Conservation (phyloP, 1,140 invertebrate genomes). For the Drosophila lowei region DNA sequence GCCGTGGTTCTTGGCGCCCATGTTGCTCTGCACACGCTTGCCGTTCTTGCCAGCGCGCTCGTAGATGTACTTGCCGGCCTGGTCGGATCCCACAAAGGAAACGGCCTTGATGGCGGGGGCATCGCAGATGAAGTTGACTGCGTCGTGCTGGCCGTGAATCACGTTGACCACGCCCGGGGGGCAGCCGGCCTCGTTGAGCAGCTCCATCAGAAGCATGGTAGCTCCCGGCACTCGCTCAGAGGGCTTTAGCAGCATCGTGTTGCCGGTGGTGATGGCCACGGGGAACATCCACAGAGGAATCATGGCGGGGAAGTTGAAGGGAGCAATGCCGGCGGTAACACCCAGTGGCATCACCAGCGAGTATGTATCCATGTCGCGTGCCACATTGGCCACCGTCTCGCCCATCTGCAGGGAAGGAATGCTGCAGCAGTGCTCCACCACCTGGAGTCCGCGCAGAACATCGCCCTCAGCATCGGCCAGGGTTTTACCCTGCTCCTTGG, state of each 20-base stretch:
- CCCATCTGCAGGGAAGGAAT: slow-evolving; percentile 96
- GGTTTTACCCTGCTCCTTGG: slow-evolving; percentile 99
- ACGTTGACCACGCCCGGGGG: slow-evolving; percentile 93
- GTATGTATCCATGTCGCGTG: slow-evolving; percentile 96
- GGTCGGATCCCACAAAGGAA: slow-evolving; percentile 99
- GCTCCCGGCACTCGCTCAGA: slow-evolving; percentile 99
- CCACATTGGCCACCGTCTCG: slow-evolving; percentile 95
- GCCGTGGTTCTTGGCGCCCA: slow-evolving; percentile 99
- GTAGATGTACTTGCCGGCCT: slow-evolving; percentile 98
- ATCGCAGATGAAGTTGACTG: slow-evolving; percentile 99
- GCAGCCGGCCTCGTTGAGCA: slow-evolving; percentile 84
- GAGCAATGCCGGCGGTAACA: slow-evolving; percentile 90
- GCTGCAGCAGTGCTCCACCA: slow-evolving; percentile 97
- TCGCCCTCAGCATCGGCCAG: slow-evolving; percentile 98
- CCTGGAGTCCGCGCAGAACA: slow-evolving; percentile 98
- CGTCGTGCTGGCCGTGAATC: slow-evolving; percentile 96
- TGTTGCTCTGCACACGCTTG: slow-evolving; percentile 98
- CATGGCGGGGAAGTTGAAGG: slow-evolving; percentile 99
- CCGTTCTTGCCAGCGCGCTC: slow-evolving; percentile 92
- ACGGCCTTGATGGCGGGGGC: slow-evolving; percentile 98
- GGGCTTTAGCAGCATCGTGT: slow-evolving; percentile 92
- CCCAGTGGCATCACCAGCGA: slow-evolving; percentile 92
- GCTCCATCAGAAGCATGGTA: slow-evolving; percentile 95
- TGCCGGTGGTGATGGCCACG: slow-evolving; percentile 95
- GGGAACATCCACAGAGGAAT: slow-evolving; percentile 99